Evolutionary conservation across 2,113 vertebrate species (phyloP).

Genomic region (Neofelis nebulosa): DNA sequence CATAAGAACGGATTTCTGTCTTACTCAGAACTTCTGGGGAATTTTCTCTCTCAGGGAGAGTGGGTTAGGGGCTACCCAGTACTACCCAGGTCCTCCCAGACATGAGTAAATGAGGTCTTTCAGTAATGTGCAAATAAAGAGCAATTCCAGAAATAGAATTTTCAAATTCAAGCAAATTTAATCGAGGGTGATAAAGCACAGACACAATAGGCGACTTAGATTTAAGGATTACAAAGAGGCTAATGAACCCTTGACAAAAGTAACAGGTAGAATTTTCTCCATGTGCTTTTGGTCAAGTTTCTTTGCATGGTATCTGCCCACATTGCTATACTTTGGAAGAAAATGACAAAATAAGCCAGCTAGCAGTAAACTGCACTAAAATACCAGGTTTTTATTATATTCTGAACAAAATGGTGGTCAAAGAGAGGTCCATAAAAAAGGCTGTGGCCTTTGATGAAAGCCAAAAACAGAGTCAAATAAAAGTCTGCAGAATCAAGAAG

Average conservation of each 20-base stretch:
- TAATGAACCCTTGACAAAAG: neutral
- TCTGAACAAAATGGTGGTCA: neutral
- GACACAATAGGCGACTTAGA: neutral
- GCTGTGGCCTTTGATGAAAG: neutral
- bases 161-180: neutral
- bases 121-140: neutral
- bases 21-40: neutral
- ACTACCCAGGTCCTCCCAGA: neutral
- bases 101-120: neutral
- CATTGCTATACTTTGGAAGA: neutral
- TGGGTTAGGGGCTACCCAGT: neutral
- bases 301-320: neutral
- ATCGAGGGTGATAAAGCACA: neutral
- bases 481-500: neutral
- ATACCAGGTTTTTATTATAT: neutral
- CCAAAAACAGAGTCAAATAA: neutral
- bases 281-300: neutral
- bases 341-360: neutral
- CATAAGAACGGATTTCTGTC: neutral
- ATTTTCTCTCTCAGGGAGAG: neutral
- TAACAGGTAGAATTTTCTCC: neutral
- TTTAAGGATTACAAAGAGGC: neutral
- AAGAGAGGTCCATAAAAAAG: neutral
- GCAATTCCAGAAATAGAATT: slow-evolving; percentile 19
- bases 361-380: neutral